phyloP scores from a whole-genome alignment of 2,113 vertebrate species.

The Seriola rivoliana region DNA sequence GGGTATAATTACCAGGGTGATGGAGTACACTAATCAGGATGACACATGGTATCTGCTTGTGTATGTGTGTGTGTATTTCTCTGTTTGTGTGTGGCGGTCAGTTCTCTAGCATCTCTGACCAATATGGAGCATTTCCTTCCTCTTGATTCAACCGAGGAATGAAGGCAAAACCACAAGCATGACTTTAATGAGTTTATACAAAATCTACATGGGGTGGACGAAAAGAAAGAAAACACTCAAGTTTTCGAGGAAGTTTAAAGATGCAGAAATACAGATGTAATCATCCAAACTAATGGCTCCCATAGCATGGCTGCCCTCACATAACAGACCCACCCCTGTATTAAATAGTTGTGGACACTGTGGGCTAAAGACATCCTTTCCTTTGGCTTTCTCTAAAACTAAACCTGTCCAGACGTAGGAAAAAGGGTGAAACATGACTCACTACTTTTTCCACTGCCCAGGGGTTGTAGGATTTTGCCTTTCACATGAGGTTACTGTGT shows the following conservation, averaged over 20 bases:
- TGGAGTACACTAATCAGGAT: slow-evolving; percentile 54
- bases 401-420: slow-evolving; percentile 74
- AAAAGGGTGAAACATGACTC: slow-evolving; percentile 75
- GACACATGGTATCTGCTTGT: slow-evolving; percentile 52
- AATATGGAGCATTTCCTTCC: slow-evolving; percentile 37
- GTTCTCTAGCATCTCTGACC: slow-evolving; percentile 45
- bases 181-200: slow-evolving; percentile 23
- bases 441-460: slow-evolving; percentile 74
- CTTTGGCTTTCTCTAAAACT: slow-evolving; percentile 62
- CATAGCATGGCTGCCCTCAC: slow-evolving; percentile 13
- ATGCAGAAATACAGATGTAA: background rate
- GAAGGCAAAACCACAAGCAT: slow-evolving; percentile 48
- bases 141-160: slow-evolving; percentile 24
- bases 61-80: slow-evolving; percentile 19
- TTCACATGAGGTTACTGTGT: slow-evolving; percentile 65
- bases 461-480: slow-evolving; percentile 58
- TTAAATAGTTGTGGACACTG: slow-evolving; percentile 72
- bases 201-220: slow-evolving; percentile 1
- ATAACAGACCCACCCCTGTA: slow-evolving; percentile 49
- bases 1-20: slow-evolving; percentile 61
- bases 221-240: background rate
- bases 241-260: background rate
- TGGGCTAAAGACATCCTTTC: slow-evolving; percentile 64
- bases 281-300: slow-evolving; percentile 12
- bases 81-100: slow-evolving; percentile 39